phyloP scores from a whole-genome alignment of 2,797 vertebrate genomes.

The Gymnothorax javanicus region DNA sequence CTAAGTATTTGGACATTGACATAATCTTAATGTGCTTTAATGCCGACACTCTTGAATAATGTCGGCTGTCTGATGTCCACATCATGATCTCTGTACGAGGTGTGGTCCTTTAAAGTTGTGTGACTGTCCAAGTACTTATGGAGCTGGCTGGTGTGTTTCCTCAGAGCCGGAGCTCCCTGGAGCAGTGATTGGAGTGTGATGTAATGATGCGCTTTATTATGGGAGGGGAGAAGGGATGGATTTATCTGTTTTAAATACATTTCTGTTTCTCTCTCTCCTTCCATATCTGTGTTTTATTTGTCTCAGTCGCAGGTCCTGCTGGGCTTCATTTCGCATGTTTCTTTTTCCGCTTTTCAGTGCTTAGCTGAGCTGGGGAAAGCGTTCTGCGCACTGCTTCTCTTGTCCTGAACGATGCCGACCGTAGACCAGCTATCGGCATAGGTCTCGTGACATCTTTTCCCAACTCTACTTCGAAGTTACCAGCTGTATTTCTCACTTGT shows the following conservation, averaged over 20 bases:
- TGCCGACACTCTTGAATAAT: too few relatives aligned
- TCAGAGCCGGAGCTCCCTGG: too few relatives aligned
- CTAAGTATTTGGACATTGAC: too few relatives aligned
- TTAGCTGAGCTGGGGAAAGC: neutral
- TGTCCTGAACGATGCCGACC: neutral
- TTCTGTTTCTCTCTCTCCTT: neutral
- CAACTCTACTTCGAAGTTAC: neutral
- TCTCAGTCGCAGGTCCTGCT: neutral
- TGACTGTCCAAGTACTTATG: too few relatives aligned
- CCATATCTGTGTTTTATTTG: neutral
- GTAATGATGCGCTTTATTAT: neutral
- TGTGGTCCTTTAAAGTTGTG: too few relatives aligned
- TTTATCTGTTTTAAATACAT: neutral
- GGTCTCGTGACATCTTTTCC: neutral
- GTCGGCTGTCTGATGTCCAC: too few relatives aligned
- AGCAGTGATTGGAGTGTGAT: too few relatives aligned
- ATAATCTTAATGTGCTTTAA: too few relatives aligned
- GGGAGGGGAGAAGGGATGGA: neutral
- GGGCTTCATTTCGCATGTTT: neutral
- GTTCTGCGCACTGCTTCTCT: neutral
- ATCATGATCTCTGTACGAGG: too few relatives aligned
- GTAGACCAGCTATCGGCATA: neutral
- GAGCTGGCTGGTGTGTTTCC: too few relatives aligned
- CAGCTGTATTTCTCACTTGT: neutral
- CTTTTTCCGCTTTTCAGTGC: neutral